phyloP scores from a whole-genome alignment of 2,888 invertebrate species.

The Cosmia pyralina region DNA sequence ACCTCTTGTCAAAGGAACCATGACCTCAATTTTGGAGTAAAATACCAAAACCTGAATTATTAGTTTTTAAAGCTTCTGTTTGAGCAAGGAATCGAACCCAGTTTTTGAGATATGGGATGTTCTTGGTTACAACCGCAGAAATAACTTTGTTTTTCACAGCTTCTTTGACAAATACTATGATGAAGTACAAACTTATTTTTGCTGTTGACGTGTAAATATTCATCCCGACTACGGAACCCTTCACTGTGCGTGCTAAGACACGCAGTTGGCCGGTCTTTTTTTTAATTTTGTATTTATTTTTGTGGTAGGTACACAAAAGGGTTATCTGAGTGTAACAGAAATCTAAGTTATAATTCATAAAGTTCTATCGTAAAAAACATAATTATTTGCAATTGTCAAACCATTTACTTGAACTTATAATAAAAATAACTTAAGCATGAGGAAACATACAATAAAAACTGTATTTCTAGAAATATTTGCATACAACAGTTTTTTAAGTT shows the following conservation, averaged over 20 bases:
- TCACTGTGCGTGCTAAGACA: too few species aligned
- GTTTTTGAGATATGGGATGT: neutral
- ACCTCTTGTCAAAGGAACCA: neutral
- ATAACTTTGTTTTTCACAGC: neutral
- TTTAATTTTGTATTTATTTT: neutral
- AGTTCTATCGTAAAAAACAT: constrained; percentile 47
- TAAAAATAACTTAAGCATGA: constrained; percentile 75
- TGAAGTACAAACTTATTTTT: neutral
- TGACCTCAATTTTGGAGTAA: neutral
- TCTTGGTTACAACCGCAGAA: too few species aligned
- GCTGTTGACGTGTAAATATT: neutral
- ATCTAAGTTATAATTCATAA: neutral
- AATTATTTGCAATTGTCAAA: constrained; percentile 51
- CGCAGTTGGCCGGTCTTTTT: too few species aligned
- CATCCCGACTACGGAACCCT: neutral
- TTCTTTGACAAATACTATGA: neutral
- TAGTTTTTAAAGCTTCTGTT: neutral
- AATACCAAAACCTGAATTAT: neutral
- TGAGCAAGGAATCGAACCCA: neutral
- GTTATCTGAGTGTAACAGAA: neutral
- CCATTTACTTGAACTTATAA: constrained; percentile 60
- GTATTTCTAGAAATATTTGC: constrained; percentile 87
- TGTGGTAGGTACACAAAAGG: neutral
- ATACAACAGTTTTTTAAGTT: constrained; percentile 86
- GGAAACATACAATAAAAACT: constrained; percentile 87